Conservation (phyloP, 2,888 invertebrate genomes). For the Megaustenia siamemsis region DNA sequence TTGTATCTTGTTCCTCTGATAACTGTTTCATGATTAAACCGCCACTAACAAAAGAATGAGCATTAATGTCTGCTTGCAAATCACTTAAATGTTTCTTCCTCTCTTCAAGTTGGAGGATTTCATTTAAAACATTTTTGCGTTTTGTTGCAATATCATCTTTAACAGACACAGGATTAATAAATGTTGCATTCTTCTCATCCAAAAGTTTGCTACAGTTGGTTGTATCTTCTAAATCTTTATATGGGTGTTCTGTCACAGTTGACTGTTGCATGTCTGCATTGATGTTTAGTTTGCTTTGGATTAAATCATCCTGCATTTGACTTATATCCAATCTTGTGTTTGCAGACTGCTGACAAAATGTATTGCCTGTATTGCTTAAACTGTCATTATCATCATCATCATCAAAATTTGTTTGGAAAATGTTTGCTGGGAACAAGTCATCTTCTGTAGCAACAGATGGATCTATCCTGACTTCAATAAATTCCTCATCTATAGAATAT, state of each 20-base stretch:
- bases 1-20: not conserved
- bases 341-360: not conserved
- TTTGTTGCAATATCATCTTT: constrained; percentile 19
- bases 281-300: not conserved
- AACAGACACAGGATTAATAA: not conserved
- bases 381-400: not conserved
- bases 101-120: constrained; percentile 45
- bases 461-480: constrained; percentile 72
- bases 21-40: constrained; percentile 22
- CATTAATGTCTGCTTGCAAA: not conserved
- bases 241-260: not conserved
- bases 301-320: not conserved
- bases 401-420: constrained; percentile 41
- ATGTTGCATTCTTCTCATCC: not conserved
- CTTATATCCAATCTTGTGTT: not conserved
- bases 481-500: constrained; percentile 64
- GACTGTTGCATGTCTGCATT: too few relatives aligned
- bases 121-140: constrained; percentile 43
- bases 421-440: constrained; percentile 70
- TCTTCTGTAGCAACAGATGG: constrained; percentile 61
- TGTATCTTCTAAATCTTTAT: not conserved
- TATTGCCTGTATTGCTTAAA: not conserved
- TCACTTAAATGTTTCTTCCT: constrained; percentile 32
- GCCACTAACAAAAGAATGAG: constrained; percentile 10
- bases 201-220: not conserved